Conservation (phyloP, 2,113 vertebrate species). For the Callochromis pleurospilus region DNA sequence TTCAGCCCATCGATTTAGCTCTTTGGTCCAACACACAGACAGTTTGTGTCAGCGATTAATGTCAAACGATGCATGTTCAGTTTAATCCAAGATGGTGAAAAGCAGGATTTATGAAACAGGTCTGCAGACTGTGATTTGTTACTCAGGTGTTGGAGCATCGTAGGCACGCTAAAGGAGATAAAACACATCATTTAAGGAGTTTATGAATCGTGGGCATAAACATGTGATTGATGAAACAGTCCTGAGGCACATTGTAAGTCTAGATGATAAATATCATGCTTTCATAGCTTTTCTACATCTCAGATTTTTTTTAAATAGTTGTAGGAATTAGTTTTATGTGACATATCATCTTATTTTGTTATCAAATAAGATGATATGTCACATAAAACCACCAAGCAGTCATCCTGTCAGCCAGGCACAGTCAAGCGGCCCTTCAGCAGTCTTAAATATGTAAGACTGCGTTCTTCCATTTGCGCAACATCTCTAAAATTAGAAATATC, state of each 20-base stretch:
- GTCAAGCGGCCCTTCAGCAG: background rate
- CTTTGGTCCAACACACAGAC: background rate
- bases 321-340: background rate
- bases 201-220: background rate
- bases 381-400: background rate
- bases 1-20: slow-evolving; percentile 9
- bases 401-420: background rate
- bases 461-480: no score
- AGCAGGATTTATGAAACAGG: background rate
- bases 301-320: background rate
- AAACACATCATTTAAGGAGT: background rate
- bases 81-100: background rate
- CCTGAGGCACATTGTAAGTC: background rate
- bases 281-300: background rate
- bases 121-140: background rate
- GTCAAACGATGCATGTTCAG: background rate
- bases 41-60: background rate
- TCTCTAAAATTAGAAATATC: no score
- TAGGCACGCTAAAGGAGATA: background rate
- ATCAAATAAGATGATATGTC: background rate
- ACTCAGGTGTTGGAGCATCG: background rate
- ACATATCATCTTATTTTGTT: background rate
- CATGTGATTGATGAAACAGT: background rate
- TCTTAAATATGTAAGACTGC: no score
- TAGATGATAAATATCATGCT: background rate